Conservation (phyloP, 2,797 vertebrate species). For the Hafferia zeledoni region DNA sequence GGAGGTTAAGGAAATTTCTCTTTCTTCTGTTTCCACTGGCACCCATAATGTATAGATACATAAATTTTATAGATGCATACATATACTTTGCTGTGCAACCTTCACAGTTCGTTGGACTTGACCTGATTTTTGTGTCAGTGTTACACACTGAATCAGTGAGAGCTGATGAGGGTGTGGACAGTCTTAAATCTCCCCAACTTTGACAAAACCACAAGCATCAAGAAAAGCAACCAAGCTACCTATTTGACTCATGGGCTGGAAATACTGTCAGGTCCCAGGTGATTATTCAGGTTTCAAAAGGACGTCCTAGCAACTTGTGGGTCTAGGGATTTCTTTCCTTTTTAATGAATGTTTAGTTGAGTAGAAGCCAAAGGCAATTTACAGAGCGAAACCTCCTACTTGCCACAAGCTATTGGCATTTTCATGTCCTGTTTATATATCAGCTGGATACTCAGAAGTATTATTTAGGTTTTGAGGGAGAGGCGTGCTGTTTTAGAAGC, state of each 20-base stretch:
- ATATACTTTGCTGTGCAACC: not conserved
- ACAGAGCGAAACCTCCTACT: not conserved
- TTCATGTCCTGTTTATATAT: slow-evolving; percentile 11
- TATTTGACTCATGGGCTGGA: not conserved
- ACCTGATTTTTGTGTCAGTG: not conserved
- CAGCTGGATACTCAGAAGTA: not conserved
- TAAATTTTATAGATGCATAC: not conserved
- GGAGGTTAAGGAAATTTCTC: not conserved
- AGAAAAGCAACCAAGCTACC: not conserved
- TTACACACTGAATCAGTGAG: accelerated
- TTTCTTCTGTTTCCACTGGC: not conserved
- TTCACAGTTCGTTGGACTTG: not conserved
- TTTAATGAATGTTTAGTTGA: not conserved
- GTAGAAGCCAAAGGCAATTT: slow-evolving; percentile 20
- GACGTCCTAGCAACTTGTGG: not conserved
- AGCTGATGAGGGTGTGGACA: not conserved
- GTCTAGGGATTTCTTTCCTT: not conserved
- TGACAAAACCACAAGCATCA: not conserved
- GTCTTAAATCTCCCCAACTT: not conserved
- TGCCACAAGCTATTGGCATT: slow-evolving; percentile 17
- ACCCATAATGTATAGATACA: not conserved
- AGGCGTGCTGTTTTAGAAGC: not conserved
- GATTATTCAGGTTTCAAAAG: not conserved
- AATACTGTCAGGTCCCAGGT: not conserved
- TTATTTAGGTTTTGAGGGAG: not conserved